Percentiles rank a stretch among this genome's conserved stretches.
These are phyloP conservation scores for Caenorhabditis angaria DNA, from an alignment of 2,888 invertebrate genomes.

Conservation along the genomic window DNA sequence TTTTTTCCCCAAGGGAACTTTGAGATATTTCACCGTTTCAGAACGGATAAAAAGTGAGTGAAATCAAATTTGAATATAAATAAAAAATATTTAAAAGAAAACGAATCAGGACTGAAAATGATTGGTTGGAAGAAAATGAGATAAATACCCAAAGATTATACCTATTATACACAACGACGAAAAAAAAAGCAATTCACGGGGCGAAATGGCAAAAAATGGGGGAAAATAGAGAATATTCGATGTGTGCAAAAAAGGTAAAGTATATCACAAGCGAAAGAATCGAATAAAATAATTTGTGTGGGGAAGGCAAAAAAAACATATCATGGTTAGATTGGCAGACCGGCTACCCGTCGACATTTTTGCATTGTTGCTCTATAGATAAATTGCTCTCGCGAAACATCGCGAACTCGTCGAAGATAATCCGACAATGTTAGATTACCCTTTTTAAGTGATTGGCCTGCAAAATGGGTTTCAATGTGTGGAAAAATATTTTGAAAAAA, in stretches of 20 bases:
- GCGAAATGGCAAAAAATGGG: neutral
- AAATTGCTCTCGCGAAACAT: slow-evolving; percentile 92
- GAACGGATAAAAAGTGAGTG: neutral
- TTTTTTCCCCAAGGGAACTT: no score
- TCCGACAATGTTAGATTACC: slow-evolving; percentile 86
- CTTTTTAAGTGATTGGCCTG: slow-evolving; percentile 51
- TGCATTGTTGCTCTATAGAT: slow-evolving; percentile 93
- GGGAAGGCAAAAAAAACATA: neutral
- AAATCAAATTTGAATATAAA: neutral
- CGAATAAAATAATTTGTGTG: neutral
- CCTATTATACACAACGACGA: slow-evolving; percentile 3
- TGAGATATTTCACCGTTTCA: slow-evolving; percentile 4
- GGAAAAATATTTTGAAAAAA: neutral
- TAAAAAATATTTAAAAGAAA: neutral
- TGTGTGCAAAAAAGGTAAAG: neutral
- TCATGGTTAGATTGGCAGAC: slow-evolving; percentile 76
- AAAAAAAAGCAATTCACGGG: slow-evolving; percentile 6
- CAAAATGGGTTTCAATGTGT: slow-evolving; percentile 9
- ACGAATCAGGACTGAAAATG: no score
- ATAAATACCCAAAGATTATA: neutral
- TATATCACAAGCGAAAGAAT: slow-evolving; percentile 3
- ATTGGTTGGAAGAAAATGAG: no score
- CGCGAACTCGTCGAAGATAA: slow-evolving; percentile 93
- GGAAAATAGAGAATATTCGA: neutral
- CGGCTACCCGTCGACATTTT: slow-evolving; percentile 94